Conservation (phyloP, 2,797 vertebrate species). For the Poecile montanus region DNA sequence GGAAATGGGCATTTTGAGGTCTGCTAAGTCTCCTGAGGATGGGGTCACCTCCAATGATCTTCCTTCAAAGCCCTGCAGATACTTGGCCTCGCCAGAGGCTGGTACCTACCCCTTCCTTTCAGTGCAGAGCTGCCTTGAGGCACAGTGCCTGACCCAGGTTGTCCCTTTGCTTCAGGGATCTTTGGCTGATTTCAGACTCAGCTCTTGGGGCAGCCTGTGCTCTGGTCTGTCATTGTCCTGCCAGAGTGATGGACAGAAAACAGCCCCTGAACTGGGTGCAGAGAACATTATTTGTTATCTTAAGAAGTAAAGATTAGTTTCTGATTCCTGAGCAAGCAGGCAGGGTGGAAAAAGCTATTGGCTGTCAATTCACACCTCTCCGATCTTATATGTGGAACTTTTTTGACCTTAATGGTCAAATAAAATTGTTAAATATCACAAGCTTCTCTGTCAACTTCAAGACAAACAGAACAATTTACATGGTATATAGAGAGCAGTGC, state of each 20-base stretch:
- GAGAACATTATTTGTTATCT: constrained; percentile 34
- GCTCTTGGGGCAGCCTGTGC: not conserved
- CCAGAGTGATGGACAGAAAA: not conserved
- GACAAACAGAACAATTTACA: constrained; percentile 71
- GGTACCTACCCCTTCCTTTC: not conserved
- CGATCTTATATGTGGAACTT: constrained; percentile 44
- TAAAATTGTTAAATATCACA: constrained; percentile 73
- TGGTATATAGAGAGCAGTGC: constrained; percentile 63
- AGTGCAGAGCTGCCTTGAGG: not conserved
- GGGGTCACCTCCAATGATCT: not conserved
- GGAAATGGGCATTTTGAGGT: not conserved
- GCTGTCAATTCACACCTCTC: constrained; percentile 31
- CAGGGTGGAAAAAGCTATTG: not conserved
- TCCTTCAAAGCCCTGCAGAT: not conserved
- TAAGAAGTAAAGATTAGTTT: constrained; percentile 48
- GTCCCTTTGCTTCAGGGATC: not conserved
- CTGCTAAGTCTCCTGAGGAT: not conserved
- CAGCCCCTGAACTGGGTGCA: not conserved
- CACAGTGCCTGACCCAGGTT: not conserved
- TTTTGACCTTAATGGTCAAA: constrained; percentile 69
- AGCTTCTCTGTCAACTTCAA: constrained; percentile 66
- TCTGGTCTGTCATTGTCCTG: not conserved
- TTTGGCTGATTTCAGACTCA: not conserved
- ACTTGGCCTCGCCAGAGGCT: not conserved
- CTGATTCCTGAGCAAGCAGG: constrained; percentile 24